Conservation (phyloP, 2,888 invertebrate species). For the Plemyria rubiginata region DNA sequence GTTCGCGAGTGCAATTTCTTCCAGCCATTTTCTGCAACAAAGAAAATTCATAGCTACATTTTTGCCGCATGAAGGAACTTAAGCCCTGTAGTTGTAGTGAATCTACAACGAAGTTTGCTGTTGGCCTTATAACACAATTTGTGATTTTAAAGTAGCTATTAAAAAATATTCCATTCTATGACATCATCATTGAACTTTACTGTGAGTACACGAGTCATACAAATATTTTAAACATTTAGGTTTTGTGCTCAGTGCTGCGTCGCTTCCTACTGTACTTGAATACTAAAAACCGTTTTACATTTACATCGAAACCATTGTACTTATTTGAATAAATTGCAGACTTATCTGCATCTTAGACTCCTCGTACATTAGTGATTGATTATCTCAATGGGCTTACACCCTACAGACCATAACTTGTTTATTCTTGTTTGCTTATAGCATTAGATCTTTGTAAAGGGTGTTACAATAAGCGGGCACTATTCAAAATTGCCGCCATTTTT, state of each 20-base stretch:
- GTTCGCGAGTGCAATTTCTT: slow-evolving; percentile 85
- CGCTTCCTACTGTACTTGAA: slow-evolving; percentile 54
- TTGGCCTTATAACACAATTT: slow-evolving; percentile 35
- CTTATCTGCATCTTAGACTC: background rate
- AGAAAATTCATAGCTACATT: slow-evolving; percentile 14
- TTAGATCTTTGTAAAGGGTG: background rate
- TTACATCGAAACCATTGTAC: slow-evolving; percentile 31
- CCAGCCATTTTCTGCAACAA: slow-evolving; percentile 87
- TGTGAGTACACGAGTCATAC: slow-evolving; percentile 44
- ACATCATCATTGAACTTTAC: slow-evolving; percentile 54
- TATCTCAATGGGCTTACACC: background rate
- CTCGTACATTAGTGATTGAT: background rate
- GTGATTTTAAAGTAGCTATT: slow-evolving; percentile 21
- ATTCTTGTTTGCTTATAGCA: background rate
- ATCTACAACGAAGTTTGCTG: slow-evolving; percentile 16
- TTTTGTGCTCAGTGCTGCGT: slow-evolving; percentile 26
- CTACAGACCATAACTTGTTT: background rate
- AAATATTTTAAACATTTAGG: slow-evolving; percentile 39
- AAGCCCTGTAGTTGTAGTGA: slow-evolving; percentile 1
- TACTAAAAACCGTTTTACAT: slow-evolving; percentile 45
- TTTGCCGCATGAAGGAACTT: slow-evolving; percentile 6
- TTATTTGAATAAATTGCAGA: slow-evolving; percentile 23
- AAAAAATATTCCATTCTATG: slow-evolving; percentile 45
- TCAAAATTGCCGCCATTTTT: too few species aligned
- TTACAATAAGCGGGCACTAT: too few species aligned